These are phyloP conservation scores for Labia minor DNA, from an alignment of 2,888 invertebrate species.

Conservation along the genomic window DNA sequence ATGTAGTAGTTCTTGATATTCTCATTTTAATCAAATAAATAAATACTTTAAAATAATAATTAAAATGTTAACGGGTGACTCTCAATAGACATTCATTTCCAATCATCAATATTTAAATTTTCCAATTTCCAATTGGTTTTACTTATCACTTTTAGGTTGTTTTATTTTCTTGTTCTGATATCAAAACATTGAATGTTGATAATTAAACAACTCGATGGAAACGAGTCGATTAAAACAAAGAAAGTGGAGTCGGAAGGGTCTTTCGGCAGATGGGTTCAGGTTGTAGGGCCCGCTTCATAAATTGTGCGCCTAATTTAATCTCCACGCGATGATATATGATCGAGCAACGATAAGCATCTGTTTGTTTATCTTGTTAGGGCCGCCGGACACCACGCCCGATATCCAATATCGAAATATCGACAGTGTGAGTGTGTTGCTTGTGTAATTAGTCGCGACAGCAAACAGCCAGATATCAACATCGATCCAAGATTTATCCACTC, in stretches of 20 bases:
- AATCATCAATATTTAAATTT: too few species aligned
- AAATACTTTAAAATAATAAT: too few species aligned
- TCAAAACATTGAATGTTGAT: too few species aligned
- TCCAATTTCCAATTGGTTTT: too few species aligned
- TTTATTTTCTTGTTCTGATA: too few species aligned
- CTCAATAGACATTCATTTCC: too few species aligned
- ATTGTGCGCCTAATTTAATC: slow-evolving; percentile 7
- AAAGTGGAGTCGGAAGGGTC: neutral
- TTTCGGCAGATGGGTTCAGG: neutral
- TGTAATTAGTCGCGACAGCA: slow-evolving; percentile 13
- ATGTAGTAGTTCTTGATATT: too few species aligned
- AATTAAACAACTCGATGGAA: neutral
- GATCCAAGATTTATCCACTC: neutral
- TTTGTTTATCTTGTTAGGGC: slow-evolving; percentile 8
- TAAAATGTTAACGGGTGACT: too few species aligned
- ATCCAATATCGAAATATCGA: neutral
- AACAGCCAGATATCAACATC: slow-evolving; percentile 2
- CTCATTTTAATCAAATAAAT: too few species aligned
- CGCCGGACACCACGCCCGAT: slow-evolving; percentile 13
- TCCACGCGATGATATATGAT: slow-evolving; percentile 1
- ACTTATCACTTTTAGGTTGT: too few species aligned
- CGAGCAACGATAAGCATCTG: slow-evolving; percentile 1
- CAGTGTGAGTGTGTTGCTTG: slow-evolving; percentile 7
- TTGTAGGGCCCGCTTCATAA: neutral
- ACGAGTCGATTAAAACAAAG: slow-evolving; percentile 7